Evolutionary conservation across 2,888 invertebrate species (phyloP).

Genomic region (Cosmopolites sordidus): DNA sequence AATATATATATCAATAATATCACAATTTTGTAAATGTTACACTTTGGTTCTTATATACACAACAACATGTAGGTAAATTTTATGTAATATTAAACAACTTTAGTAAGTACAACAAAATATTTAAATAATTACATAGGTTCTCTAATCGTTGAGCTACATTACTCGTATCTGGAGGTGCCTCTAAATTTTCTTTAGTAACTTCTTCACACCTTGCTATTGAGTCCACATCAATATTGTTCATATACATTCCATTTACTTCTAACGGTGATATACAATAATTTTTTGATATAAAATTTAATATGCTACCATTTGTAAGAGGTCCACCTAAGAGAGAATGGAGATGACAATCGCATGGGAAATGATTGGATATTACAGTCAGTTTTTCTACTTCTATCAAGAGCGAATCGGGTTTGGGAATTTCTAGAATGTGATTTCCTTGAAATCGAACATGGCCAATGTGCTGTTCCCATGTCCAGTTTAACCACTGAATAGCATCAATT

Average conservation of each 20-base stretch:
- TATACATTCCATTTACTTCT: slow-evolving; percentile 73
- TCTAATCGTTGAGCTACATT: slow-evolving; percentile 15
- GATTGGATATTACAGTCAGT: slow-evolving; percentile 71
- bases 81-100: slow-evolving; percentile 22
- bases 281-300: slow-evolving; percentile 63
- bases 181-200: slow-evolving; percentile 62
- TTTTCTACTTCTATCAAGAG: slow-evolving; percentile 69
- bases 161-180: slow-evolving; percentile 46
- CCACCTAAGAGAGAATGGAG: slow-evolving; percentile 72
- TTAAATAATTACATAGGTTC: slow-evolving; percentile 21
- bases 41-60: slow-evolving; percentile 3
- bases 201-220: slow-evolving; percentile 65
- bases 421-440: slow-evolving; percentile 79
- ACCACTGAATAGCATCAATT: slow-evolving; percentile 74
- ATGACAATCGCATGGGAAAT: slow-evolving; percentile 85
- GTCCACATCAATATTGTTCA: slow-evolving; percentile 64
- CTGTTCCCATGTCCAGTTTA: slow-evolving; percentile 67
- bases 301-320: slow-evolving; percentile 65
- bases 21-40: background rate
- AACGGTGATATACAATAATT: slow-evolving; percentile 85
- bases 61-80: slow-evolving; percentile 19
- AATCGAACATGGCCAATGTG: slow-evolving; percentile 68
- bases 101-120: slow-evolving; percentile 23
- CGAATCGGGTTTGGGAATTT: slow-evolving; percentile 64
- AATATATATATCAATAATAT: background rate